These are phyloP conservation scores for Drosophila murphyi DNA, from an alignment of 1,140 invertebrate species.

Conservation along the genomic window DNA sequence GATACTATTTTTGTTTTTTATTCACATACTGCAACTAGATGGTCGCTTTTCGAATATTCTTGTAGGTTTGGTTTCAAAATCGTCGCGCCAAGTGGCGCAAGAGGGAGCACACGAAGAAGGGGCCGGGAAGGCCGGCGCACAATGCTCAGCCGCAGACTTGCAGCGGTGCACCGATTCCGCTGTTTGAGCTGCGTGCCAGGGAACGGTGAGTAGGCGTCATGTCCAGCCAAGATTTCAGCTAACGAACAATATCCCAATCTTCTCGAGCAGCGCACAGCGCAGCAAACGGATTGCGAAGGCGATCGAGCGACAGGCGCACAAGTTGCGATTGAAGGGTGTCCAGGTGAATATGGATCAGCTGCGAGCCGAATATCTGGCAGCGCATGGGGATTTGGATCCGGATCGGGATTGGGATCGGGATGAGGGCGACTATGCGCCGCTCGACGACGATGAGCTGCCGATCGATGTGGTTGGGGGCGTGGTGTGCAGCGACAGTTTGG, in stretches of 20 bases:
- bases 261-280: slow-evolving; percentile 88
- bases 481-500: slow-evolving; percentile 85
- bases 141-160: slow-evolving; percentile 99
- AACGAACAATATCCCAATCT: background rate
- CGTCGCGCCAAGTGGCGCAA: slow-evolving; percentile 99
- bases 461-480: slow-evolving; percentile 85
- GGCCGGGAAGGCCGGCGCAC: slow-evolving; percentile 98
- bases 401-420: slow-evolving; percentile 85
- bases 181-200: slow-evolving; percentile 95
- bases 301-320: slow-evolving; percentile 95
- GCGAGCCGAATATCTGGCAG: slow-evolving; percentile 90
- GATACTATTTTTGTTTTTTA: no score
- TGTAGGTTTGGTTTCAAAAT: slow-evolving; percentile 99
- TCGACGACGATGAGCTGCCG: slow-evolving; percentile 85
- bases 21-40: no score
- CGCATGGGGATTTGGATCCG: slow-evolving; percentile 86
- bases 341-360: slow-evolving; percentile 93
- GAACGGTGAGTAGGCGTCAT: slow-evolving; percentile 87
- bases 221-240: background rate
- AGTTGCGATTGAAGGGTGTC: slow-evolving; percentile 94
- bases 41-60: slow-evolving; percentile 5
- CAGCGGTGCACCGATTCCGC: slow-evolving; percentile 97
- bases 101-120: slow-evolving; percentile 99
- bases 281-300: slow-evolving; percentile 96
- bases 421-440: slow-evolving; percentile 82